phyloP scores from a whole-genome alignment of 2,888 invertebrate genomes.

The Cyaniris semiargus region DNA sequence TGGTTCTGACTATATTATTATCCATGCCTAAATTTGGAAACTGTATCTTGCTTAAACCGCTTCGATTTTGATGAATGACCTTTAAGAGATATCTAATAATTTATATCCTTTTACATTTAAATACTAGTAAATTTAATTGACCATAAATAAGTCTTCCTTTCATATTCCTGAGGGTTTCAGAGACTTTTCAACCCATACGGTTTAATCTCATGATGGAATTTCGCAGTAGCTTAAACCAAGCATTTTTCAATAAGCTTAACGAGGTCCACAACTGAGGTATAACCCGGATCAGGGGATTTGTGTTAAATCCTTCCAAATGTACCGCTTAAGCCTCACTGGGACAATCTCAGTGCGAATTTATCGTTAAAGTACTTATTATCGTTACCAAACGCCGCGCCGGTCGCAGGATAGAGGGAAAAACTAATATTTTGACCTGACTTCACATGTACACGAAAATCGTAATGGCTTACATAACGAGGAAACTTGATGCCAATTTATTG shows the following conservation, averaged over 20 bases:
- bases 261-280: not conserved
- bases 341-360: not conserved
- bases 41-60: not conserved
- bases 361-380: not conserved
- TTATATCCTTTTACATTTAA: too few species aligned
- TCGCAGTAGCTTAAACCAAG: not conserved
- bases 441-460: too few species aligned
- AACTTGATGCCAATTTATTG: too few species aligned
- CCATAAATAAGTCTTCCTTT: not conserved
- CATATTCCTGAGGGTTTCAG: not conserved
- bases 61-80: too few species aligned
- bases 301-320: constrained; percentile 18
- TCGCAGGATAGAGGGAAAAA: too few species aligned
- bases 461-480: too few species aligned
- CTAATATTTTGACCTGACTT: too few species aligned
- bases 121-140: not conserved
- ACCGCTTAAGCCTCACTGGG: not conserved
- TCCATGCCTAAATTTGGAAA: not conserved
- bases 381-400: not conserved
- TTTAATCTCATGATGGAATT: not conserved
- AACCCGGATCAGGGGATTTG: not conserved
- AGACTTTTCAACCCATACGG: not conserved
- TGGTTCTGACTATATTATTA: not conserved
- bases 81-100: too few species aligned
- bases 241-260: constrained; percentile 12